phyloP scores from a whole-genome alignment of 2,113 vertebrate species.

The Pteropus alecto region DNA sequence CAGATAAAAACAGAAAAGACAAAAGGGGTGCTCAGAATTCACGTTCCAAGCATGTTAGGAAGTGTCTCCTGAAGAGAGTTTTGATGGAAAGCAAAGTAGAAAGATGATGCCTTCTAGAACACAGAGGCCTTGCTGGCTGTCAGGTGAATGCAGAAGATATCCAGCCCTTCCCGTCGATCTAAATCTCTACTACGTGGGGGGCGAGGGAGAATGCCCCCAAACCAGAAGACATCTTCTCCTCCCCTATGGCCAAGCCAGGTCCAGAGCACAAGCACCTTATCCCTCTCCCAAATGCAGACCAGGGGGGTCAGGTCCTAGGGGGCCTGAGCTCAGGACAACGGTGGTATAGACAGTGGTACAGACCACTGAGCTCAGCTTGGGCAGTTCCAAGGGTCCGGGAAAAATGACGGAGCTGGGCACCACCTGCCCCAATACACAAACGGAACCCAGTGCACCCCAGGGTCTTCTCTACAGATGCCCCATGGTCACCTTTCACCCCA shows the following conservation, averaged over 20 bases:
- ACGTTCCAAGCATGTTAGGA: background rate
- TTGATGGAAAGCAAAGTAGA: background rate
- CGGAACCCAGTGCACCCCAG: rapidly evolving
- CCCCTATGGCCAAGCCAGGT: background rate
- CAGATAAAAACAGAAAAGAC: background rate
- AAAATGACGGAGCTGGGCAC: background rate
- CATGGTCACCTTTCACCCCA: background rate
- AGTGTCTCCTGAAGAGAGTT: background rate
- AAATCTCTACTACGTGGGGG: background rate
- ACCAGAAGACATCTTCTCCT: background rate
- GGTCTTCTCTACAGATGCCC: background rate
- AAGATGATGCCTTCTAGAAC: background rate
- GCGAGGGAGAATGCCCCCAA: background rate
- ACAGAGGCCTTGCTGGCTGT: background rate
- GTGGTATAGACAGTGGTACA: background rate
- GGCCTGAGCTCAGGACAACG: background rate
- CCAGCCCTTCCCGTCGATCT: background rate
- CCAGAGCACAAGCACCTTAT: background rate
- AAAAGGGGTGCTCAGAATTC: background rate
- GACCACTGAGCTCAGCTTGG: background rate
- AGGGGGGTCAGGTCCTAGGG: background rate
- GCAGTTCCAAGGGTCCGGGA: background rate
- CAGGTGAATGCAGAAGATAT: no score
- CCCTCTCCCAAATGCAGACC: background rate
- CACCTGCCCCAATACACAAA: no score